Conservation (phyloP, 2,113 vertebrate species). For the Furnarius figulus region DNA sequence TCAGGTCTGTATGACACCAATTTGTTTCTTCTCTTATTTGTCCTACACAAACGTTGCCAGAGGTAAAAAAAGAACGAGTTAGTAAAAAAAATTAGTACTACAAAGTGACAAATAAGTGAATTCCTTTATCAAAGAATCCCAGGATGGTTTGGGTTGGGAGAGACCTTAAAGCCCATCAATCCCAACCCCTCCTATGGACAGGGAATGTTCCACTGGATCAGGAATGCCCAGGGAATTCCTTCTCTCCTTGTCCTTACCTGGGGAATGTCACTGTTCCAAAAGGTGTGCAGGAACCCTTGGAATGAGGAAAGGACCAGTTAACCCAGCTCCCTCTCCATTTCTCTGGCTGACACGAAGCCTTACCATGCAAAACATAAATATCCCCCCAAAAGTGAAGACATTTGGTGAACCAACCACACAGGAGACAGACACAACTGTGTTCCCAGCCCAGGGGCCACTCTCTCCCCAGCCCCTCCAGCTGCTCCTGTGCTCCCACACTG, state of each 20-base stretch:
- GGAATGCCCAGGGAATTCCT: not conserved
- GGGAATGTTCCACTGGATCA: too few relatives aligned
- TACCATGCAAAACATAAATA: not conserved
- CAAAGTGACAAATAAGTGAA: not conserved
- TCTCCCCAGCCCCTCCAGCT: not conserved
- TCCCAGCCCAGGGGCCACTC: not conserved
- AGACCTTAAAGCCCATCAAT: not conserved
- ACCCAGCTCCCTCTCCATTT: not conserved
- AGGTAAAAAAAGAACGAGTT: not conserved
- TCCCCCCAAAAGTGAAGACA: rapidly evolving
- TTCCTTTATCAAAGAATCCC: not conserved
- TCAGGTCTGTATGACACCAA: not conserved
- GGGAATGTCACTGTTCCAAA: not conserved
- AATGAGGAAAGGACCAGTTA: not conserved
- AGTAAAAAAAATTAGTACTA: not conserved
- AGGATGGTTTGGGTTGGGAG: not conserved
- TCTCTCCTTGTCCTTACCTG: not conserved
- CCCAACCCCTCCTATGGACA: not conserved
- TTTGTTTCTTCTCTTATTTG: not conserved
- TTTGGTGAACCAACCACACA: not conserved
- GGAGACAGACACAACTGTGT: not conserved
- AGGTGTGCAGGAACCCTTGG: not conserved
- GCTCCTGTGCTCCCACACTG: not conserved
- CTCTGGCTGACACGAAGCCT: not conserved
- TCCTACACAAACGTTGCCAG: not conserved